Conservation (phyloP, 1,140 invertebrate genomes). For the Coboldia fuscipes region DNA sequence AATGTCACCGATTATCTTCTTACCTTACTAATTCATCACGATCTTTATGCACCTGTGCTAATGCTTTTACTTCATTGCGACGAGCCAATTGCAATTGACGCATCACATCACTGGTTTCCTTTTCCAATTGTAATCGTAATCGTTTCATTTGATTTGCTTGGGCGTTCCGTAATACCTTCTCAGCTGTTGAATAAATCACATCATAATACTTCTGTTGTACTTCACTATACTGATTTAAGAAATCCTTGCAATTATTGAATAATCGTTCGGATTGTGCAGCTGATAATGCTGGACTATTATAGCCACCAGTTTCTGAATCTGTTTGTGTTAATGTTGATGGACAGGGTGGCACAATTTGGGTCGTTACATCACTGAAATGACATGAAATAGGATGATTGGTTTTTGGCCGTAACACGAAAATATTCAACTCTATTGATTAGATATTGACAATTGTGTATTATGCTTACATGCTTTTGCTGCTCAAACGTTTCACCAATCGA, state of each 20-base stretch:
- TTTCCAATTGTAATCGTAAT: constrained; percentile 42
- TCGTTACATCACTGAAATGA: constrained; percentile 15
- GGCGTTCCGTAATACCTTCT: constrained; percentile 56
- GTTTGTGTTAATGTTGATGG: constrained; percentile 13
- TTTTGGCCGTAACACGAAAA: no score
- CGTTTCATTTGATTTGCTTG: constrained; percentile 60
- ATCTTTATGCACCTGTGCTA: constrained; percentile 61
- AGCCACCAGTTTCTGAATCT: constrained; percentile 21
- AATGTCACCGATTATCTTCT: constrained; percentile 24
- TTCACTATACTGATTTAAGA: constrained; percentile 52
- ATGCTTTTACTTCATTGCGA: constrained; percentile 65
- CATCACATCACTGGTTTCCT: constrained; percentile 64
- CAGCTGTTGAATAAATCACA: constrained; percentile 44
- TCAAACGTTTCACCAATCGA: constrained; percentile 54
- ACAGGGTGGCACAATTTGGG: constrained; percentile 17
- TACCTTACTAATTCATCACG: constrained; percentile 70
- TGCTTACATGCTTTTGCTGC: constrained; percentile 63
- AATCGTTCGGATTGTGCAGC: constrained; percentile 44
- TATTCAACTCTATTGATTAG: background rate
- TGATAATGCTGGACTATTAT: constrained; percentile 24
- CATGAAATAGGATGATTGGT: no score
- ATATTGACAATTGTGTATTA: constrained; percentile 2
- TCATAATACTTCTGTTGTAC: constrained; percentile 70
- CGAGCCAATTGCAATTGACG: constrained; percentile 58
- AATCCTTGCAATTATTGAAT: constrained; percentile 41